phyloP scores from a whole-genome alignment of 2,888 invertebrate species.

The Tinea pellionella region DNA sequence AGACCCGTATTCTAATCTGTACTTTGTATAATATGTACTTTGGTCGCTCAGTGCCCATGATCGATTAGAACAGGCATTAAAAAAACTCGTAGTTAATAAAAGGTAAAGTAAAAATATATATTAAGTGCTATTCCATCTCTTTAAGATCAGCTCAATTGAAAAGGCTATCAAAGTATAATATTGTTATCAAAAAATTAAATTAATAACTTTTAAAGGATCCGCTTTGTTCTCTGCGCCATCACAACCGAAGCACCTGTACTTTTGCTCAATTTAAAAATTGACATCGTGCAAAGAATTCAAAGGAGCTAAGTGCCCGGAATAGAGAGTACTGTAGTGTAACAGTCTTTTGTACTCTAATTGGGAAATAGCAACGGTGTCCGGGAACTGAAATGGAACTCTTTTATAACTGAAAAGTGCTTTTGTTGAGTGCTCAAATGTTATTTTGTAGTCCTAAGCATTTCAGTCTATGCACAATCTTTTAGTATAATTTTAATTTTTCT shows the following conservation, averaged over 20 bases:
- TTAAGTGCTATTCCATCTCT: no score
- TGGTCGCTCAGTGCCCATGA: no score
- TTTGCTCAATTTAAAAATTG: conserved; percentile 10
- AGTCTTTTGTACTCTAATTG: conserved; percentile 32
- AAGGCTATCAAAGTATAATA: neutral
- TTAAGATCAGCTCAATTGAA: neutral
- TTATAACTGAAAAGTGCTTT: conserved; percentile 3
- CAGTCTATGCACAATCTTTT: neutral
- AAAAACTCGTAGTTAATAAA: no score
- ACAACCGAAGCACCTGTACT: conserved; percentile 6
- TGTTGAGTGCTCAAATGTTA: conserved; percentile 9
- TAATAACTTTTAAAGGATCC: neutral
- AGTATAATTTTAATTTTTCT: no score
- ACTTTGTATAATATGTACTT: no score
- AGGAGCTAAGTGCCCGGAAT: conserved; percentile 38
- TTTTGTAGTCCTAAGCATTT: neutral
- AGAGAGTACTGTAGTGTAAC: conserved; percentile 22
- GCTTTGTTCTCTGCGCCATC: neutral
- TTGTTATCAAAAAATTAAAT: neutral
- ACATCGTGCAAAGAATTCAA: conserved; percentile 9
- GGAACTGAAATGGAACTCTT: conserved; percentile 8
- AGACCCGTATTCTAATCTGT: no score
- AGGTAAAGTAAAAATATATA: no score
- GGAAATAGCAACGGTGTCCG: conserved; percentile 25
- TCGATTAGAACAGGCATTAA: no score